Evolutionary conservation across 2,888 invertebrate genomes (phyloP).

Genomic region (Apeira syringaria): DNA sequence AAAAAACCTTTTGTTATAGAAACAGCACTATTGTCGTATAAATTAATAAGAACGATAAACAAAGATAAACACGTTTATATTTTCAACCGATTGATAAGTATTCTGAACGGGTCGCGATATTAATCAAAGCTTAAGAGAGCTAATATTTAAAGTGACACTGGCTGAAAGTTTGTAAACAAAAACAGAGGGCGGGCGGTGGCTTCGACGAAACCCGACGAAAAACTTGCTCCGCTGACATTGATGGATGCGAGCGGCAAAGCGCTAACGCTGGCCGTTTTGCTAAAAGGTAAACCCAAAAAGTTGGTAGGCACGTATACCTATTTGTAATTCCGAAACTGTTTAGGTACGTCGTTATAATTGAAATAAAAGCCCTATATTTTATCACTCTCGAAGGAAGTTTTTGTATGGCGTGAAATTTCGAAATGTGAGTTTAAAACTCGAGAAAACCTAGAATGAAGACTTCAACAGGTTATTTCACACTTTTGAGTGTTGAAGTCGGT

Average conservation of each 20-base stretch:
- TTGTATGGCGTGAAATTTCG: slow-evolving; percentile 7
- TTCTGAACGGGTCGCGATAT: slow-evolving; percentile 41
- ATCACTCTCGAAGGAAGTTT: slow-evolving; percentile 29
- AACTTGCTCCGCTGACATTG: slow-evolving; percentile 74
- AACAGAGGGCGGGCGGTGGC: slow-evolving; percentile 61
- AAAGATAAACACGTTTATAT: too few species aligned
- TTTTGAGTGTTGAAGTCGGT: too few species aligned
- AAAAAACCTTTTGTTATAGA: too few species aligned
- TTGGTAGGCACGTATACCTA: slow-evolving; percentile 40
- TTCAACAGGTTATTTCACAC: too few species aligned
- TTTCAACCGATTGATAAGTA: slow-evolving; percentile 23
- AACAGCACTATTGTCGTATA: too few species aligned
- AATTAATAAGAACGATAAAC: too few species aligned
- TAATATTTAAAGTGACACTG: slow-evolving; percentile 66
- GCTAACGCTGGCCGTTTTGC: slow-evolving; percentile 56
- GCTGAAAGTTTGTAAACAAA: slow-evolving; percentile 74
- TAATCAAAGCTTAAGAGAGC: slow-evolving; percentile 56
- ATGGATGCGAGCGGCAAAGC: slow-evolving; percentile 67
- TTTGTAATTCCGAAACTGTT: slow-evolving; percentile 40
- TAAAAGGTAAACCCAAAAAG: slow-evolving; percentile 46
- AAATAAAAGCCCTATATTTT: slow-evolving; percentile 31
- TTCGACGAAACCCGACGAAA: slow-evolving; percentile 69
- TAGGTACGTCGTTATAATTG: slow-evolving; percentile 39
- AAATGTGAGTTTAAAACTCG: too few species aligned
- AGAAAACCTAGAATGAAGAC: too few species aligned